Evolutionary conservation across 2,113 vertebrate species (phyloP), one percentile per base, ranked within the genome.

Genomic region (Phoenicopterus ruber): DNA sequence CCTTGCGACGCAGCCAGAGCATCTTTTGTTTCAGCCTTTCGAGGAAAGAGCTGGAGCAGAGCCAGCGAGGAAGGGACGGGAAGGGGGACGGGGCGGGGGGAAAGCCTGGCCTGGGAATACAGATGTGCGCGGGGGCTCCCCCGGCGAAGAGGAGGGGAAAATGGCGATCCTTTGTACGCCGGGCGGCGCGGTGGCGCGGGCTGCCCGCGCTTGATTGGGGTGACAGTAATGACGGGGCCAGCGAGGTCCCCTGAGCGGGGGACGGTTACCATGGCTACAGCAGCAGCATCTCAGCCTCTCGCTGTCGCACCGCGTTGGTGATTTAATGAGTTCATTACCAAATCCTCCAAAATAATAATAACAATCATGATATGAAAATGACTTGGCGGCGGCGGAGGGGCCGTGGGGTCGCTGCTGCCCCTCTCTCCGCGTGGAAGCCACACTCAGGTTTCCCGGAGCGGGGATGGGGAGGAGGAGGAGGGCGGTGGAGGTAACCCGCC

Each of bases 221-320:
- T 50, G 95, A 62, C 82, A 66, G 88, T 89, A 69, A 94, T 96
- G 94, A 90, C 7, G 69, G 97, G 93, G 94, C 94, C 62, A n/a
- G 46, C 5, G 18, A 88, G 86, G 95, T 97, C 67, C 96, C 69
- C 13, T 8, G 44, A 77, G 90, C 36, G 17, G 93, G 95, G 94
- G 36, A 49, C 31, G 34, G 98, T 98, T 98, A 57, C 98, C 97
- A 98, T 98, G 96, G 97, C 96, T 97, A 98, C 97, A 70, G 81
- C 96, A 97, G 97, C 98, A 98, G 96, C 97, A 97, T 98, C 97
- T 86, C 96, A 97, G 96, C 96, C 95, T 73, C 97, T 96, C 57
- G 7, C 97, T 96, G 96, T 97, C 97, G 92, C 94, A 49, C 50
- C 26, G 19, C 47, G 25, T 74, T 34, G 40, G 80, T 70, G 96